Conservation (phyloP, 1,140 invertebrate species). For the Littorina saxatilis region DNA sequence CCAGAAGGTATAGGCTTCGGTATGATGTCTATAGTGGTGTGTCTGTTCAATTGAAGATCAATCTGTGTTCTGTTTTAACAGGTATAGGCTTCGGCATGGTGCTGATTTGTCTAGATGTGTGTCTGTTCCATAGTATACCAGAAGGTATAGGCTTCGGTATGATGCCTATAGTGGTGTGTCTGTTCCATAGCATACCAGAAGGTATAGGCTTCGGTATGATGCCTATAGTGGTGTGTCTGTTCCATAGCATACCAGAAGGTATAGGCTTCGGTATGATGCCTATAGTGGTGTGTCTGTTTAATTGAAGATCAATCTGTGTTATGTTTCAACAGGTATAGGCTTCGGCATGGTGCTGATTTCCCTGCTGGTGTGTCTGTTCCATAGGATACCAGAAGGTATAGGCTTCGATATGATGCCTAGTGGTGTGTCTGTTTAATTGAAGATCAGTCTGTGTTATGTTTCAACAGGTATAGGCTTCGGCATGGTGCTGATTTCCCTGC, state of each 20-base stretch:
- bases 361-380: constrained; percentile 74
- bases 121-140: too few species aligned
- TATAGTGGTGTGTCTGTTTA: neutral
- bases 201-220: too few species aligned
- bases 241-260: too few species aligned
- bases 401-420: neutral
- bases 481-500: constrained; percentile 78
- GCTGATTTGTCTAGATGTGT: too few species aligned
- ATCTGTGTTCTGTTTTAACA: constrained; percentile 72
- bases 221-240: too few species aligned
- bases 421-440: neutral
- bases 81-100: constrained; percentile 87
- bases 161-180: too few species aligned
- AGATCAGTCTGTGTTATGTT: neutral
- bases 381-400: too few species aligned
- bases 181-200: too few species aligned
- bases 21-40: neutral
- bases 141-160: neutral
- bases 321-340: constrained; percentile 85
- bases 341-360: constrained; percentile 82
- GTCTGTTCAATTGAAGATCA: neutral
- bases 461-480: constrained; percentile 86
- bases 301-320: neutral
- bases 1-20: too few species aligned
- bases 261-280: neutral